Percentiles rank a stretch among this genome's conserved stretches.
phyloP scores from a whole-genome alignment of 2,888 invertebrate genomes.

The Callimorpha dominula region DNA sequence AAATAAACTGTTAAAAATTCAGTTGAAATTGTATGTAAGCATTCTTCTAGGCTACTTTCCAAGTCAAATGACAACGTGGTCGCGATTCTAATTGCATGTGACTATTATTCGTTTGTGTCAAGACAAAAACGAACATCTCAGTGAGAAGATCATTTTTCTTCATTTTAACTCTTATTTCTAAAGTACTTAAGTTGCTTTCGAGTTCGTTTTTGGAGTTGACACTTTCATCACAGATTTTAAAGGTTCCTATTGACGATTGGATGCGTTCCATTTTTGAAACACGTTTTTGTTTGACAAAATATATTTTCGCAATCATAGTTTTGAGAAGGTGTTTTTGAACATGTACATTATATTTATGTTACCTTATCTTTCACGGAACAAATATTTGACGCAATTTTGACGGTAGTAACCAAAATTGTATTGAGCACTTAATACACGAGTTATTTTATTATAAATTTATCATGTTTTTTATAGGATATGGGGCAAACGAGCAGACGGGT shows the following conservation, averaged over 20 bases:
- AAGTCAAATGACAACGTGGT: conserved; percentile 78
- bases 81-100: conserved; percentile 69
- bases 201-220: conserved; percentile 15
- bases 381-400: conserved; percentile 4
- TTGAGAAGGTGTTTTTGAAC: conserved; percentile 27
- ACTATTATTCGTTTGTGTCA: conserved; percentile 62
- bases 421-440: too few species aligned
- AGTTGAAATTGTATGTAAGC: conserved; percentile 61
- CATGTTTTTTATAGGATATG: too few species aligned
- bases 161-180: conserved; percentile 23
- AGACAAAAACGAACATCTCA: conserved; percentile 50
- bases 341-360: conserved; percentile 3
- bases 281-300: conserved; percentile 59
- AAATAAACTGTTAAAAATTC: conserved; percentile 65
- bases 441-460: too few species aligned
- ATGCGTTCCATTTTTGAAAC: conserved; percentile 77
- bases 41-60: conserved; percentile 74
- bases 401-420: not conserved
- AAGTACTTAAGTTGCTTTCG: conserved; percentile 44
- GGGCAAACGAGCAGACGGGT: too few species aligned
- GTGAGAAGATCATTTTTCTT: conserved; percentile 31
- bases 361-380: conserved; percentile 1
- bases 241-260: conserved; percentile 74
- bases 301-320: conserved; percentile 68
- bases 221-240: conserved; percentile 59